Evolutionary conservation across 1,140 invertebrate genomes (phyloP).

Genomic region (Olivierus martensii): DNA sequence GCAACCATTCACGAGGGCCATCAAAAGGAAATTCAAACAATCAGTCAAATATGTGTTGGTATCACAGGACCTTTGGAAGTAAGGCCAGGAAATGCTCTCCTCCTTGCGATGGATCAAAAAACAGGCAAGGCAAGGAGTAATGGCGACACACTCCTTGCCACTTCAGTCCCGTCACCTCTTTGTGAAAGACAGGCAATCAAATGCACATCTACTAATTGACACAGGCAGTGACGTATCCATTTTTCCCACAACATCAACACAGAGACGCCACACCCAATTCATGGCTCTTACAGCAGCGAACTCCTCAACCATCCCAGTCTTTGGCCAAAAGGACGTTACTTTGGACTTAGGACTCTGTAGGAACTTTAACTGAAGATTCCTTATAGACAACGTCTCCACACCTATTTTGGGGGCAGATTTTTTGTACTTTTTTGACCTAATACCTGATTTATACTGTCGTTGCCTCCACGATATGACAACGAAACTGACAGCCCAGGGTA

Average conservation of each 20-base stretch:
- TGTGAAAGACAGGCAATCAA: not conserved
- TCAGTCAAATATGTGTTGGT: not conserved
- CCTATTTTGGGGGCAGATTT: conserved; percentile 14
- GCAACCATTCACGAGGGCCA: too few species aligned
- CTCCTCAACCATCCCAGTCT: conserved; percentile 2
- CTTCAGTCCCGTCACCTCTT: conserved; percentile 7
- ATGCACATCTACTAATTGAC: conserved; percentile 6
- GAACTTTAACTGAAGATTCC: conserved; percentile 2
- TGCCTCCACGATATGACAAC: conserved; percentile 2
- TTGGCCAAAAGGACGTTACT: not conserved
- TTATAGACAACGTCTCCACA: not conserved
- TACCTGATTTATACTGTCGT: not conserved
- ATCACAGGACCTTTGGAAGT: conserved; percentile 8
- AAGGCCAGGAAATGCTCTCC: conserved; percentile 5
- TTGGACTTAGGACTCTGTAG: conserved; percentile 1
- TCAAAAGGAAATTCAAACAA: too few species aligned
- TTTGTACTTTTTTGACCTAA: conserved; percentile 7
- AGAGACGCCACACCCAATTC: not conserved
- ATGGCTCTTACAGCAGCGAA: conserved; percentile 6
- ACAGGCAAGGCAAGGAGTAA: too few species aligned
- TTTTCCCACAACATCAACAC: not conserved
- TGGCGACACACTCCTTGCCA: not conserved
- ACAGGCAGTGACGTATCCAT: conserved; percentile 7
- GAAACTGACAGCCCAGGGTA: not conserved
- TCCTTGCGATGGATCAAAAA: not conserved